Evolutionary conservation across 2,113 vertebrate species (phyloP), one percentile per base, ranked within the genome.

Genomic region (Pipa parva): DNA sequence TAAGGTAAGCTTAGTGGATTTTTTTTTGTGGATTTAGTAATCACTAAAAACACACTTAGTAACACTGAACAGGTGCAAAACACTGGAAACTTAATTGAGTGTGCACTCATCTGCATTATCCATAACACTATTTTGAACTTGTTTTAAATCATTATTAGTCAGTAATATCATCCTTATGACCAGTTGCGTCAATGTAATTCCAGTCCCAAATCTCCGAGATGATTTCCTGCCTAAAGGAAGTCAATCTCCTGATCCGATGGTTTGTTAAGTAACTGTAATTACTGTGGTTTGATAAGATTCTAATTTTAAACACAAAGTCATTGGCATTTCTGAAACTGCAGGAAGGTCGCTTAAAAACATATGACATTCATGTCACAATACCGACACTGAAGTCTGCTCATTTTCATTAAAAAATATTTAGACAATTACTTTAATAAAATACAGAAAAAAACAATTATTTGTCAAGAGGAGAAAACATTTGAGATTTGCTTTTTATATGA

Each of bases 161-260:
- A 51, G 42, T 24, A 1, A 36, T 58, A 67, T 39, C 51, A 59
- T 29, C 55, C 33, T 50, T 51, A 57, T 45, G 46, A 65, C 46
- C 63, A 29, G 55, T 15, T 65, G 36, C 46, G 63, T 56, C 63
- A 48, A 51, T 46, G 63, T 59, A 59, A 68, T 68, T 68, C 59
- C 55, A 22, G 29, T 50, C 55, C 24, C 45, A 27, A 26, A 59
- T 56, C 56, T 59, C 29, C 22, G 5, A 33, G 29, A 37, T 68
- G 64, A 59, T 68, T 68, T 68, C 64, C 29, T 54, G 37, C 50
- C 28, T 59, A 27, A 4, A 17, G n/a, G 64, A 28, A 59, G 64
- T 59, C 56, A 59, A 37, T 59, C 63, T 56, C 22, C 45, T 22
- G 29, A 59, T 68, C 55, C 39, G 12, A 21, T 12, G 39, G 54